phyloP scores from a whole-genome alignment of 2,113 vertebrate species.

The Heliornis fulica region DNA sequence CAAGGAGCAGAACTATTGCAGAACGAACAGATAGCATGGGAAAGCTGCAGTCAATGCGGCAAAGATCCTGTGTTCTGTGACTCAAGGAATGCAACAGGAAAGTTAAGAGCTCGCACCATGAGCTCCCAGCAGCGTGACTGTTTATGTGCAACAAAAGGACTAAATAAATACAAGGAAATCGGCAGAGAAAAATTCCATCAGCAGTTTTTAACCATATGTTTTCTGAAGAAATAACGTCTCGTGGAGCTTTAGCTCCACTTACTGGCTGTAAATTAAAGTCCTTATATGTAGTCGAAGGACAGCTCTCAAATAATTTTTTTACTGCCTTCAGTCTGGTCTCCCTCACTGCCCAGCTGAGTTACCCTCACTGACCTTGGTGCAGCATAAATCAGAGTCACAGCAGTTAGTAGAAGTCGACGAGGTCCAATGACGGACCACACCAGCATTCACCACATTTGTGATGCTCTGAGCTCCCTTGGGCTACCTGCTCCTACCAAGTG shows the following conservation, averaged over 20 bases:
- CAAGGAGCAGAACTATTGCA: not conserved
- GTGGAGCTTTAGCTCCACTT: constrained; percentile 77
- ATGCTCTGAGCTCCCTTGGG: not conserved
- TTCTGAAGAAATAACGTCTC: not conserved
- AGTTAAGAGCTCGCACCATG: constrained; percentile 56
- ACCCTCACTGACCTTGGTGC: not conserved
- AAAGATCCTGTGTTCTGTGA: constrained; percentile 22
- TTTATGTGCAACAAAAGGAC: constrained; percentile 37
- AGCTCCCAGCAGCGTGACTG: constrained; percentile 26
- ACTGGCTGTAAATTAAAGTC: constrained; percentile 70
- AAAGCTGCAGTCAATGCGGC: not conserved
- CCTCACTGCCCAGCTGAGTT: not conserved
- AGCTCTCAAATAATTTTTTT: not conserved
- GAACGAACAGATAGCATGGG: not conserved
- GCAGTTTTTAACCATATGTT: constrained; percentile 15
- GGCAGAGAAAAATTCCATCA: not conserved
- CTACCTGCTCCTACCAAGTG: not conserved
- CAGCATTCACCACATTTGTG: not conserved
- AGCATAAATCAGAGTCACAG: not conserved
- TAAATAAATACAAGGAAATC: constrained; percentile 31
- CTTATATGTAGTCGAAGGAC: not conserved
- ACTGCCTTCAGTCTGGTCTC: not conserved
- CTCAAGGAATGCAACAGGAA: constrained; percentile 46
- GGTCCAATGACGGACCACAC: accelerated
- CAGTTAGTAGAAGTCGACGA: not conserved